These are phyloP conservation scores for Drosophila littoralis DNA, from an alignment of 1,140 invertebrate species.

Conservation along the genomic window DNA sequence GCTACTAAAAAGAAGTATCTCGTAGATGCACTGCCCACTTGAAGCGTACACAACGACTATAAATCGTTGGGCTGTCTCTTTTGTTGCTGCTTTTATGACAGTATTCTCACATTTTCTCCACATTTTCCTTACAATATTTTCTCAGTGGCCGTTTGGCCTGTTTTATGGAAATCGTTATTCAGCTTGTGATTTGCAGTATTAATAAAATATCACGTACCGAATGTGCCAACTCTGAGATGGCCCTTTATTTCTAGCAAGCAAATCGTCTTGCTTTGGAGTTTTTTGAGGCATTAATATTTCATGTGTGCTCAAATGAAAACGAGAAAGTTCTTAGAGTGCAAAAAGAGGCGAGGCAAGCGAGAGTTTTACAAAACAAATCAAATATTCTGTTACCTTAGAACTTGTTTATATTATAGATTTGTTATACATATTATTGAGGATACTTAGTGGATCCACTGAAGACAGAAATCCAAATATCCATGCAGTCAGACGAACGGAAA, in stretches of 20 bases:
- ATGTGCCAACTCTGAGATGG: constrained; percentile 18
- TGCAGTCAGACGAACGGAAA: too few species aligned
- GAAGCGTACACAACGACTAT: background rate
- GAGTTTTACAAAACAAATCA: too few species aligned
- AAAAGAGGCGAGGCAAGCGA: too few species aligned
- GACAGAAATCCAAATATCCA: too few species aligned
- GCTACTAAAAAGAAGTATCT: constrained; percentile 26
- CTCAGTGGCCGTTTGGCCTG: constrained; percentile 22
- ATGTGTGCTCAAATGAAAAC: constrained; percentile 13
- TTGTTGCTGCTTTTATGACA: constrained; percentile 35
- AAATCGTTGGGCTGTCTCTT: constrained; percentile 15
- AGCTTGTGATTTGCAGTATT: constrained; percentile 43
- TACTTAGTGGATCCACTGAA: too few species aligned
- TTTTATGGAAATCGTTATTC: constrained; percentile 55
- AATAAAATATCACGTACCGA: constrained; percentile 65
- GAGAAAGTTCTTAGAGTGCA: background rate
- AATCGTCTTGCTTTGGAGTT: background rate
- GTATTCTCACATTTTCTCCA: constrained; percentile 12
- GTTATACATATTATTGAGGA: too few species aligned
- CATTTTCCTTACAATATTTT: constrained; percentile 24
- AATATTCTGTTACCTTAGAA: too few species aligned
- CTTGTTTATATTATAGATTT: too few species aligned
- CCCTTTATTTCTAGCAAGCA: background rate
- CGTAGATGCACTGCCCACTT: constrained; percentile 19
- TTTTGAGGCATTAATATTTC: constrained; percentile 33